Evolutionary conservation across 2,888 invertebrate genomes (phyloP), one percentile per base, ranked within the genome.

Genomic region (Athalia circularis): DNA sequence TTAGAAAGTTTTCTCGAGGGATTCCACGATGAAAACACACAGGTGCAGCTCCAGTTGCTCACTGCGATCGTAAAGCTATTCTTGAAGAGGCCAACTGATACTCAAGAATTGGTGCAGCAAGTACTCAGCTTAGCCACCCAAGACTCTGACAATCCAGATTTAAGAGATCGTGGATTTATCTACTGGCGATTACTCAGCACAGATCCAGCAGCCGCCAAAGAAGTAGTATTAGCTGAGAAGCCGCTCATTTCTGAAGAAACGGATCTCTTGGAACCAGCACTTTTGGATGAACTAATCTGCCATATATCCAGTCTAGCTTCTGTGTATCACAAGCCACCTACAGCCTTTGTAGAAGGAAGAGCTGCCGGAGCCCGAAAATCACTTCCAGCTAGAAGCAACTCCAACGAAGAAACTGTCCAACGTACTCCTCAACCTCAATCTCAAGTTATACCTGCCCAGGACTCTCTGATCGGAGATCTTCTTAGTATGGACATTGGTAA

Each of bases 181-280:
- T 99, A 99, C 92, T 99, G 99, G 99, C 95, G 99, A 65, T 93
- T 99, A 77, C 92, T 99, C 52, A 99, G 99, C 57, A 99, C 99
- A 0, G 99, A 99, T 92, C 99, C 99, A 0, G 99, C 98, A 5
- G 99, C 99, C 0, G 99, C 99, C 43, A 99, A 99, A 90, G 99
- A 99, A 91, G 99, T 99, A 54, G 99, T 99, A 0, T 92, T 99
- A 67, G 99, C 99, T 0, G 99, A 99, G 91, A 99, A 99, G 88
- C 99, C 99, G 0, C 93, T 99, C 77, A 99, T 99, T 89, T 98
- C 98, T 0, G 99, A 99, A 90, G 99, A 99, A 92, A 99, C 99
- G 0, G 99, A 99, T 92, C 92, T 99, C 65, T 91, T 99, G 83
- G 99, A 99, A 90, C 99, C 99, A 0, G 99, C 99, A 0, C 92